Conservation (phyloP, 1,140 invertebrate genomes). For the Drosophila nikananu region DNA sequence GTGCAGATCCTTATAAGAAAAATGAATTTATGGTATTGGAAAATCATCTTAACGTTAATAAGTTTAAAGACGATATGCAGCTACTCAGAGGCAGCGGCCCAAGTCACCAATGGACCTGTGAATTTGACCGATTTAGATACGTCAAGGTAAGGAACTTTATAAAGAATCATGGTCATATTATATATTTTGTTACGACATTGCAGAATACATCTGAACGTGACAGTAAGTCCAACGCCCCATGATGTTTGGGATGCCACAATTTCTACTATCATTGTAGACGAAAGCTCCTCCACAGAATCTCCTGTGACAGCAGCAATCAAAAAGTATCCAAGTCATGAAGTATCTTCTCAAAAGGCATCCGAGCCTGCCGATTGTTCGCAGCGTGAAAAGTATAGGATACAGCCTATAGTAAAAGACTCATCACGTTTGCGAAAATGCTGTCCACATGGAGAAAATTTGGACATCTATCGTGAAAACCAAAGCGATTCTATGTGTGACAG, state of each 20-base stretch:
- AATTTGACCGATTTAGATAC: not conserved
- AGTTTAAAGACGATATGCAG: not conserved
- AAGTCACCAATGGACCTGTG: not conserved
- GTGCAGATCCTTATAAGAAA: not conserved
- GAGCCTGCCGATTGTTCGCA: constrained; percentile 73
- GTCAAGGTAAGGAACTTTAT: not conserved
- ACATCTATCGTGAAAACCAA: constrained; percentile 72
- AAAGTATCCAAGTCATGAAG: not conserved
- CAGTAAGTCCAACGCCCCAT: not conserved
- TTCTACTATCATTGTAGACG: not conserved
- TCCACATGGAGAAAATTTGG: constrained; percentile 75
- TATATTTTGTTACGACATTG: not conserved
- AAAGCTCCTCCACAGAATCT: constrained; percentile 4
- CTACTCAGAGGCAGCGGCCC: not conserved
- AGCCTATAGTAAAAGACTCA: constrained; percentile 44
- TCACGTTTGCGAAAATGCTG: constrained; percentile 76
- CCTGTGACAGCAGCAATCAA: not conserved
- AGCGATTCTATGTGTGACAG: constrained; percentile 71
- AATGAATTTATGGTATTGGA: constrained; percentile 27
- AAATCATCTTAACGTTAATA: constrained; percentile 7
- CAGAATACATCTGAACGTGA: not conserved
- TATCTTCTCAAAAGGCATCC: not conserved
- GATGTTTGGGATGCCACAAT: not conserved
- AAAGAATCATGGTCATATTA: not conserved
- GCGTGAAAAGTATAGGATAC: constrained; percentile 62